A percentile compares a stretch with the other conserved stretches of the same genome.
Conservation (phyloP, 2,888 invertebrate species). For the Tachina lurida region DNA sequence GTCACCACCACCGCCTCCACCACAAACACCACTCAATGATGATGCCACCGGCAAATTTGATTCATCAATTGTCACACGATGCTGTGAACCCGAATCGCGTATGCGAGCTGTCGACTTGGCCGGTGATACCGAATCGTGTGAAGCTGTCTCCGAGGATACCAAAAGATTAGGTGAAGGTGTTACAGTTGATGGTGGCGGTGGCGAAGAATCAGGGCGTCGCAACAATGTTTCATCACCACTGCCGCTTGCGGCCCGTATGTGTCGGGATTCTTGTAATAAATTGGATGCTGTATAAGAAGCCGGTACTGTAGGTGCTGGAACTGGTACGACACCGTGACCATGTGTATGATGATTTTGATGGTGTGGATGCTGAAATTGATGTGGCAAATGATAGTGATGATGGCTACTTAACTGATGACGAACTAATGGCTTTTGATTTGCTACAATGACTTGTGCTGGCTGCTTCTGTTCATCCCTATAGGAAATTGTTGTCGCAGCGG, state of each 20-base stretch:
- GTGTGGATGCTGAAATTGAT: slow-evolving; percentile 81
- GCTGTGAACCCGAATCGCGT: slow-evolving; percentile 79
- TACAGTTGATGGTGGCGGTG: slow-evolving; percentile 71
- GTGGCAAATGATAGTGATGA: slow-evolving; percentile 81
- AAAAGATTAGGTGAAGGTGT: slow-evolving; percentile 88
- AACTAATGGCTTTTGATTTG: slow-evolving; percentile 74
- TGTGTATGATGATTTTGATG: slow-evolving; percentile 81
- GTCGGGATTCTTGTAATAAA: slow-evolving; percentile 70
- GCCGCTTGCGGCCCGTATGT: slow-evolving; percentile 69
- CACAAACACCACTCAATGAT: slow-evolving; percentile 77
- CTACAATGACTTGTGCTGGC: slow-evolving; percentile 72
- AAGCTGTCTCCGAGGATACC: slow-evolving; percentile 89
- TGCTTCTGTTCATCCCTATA: slow-evolving; percentile 68
- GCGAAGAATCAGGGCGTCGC: slow-evolving; percentile 73
- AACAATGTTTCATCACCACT: slow-evolving; percentile 68
- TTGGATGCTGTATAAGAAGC: slow-evolving; percentile 74
- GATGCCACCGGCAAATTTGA: slow-evolving; percentile 80
- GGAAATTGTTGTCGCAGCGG: slow-evolving; percentile 70
- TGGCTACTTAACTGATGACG: slow-evolving; percentile 80
- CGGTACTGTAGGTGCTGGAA: slow-evolving; percentile 79
- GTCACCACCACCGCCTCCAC: slow-evolving; percentile 75
- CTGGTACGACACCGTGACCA: slow-evolving; percentile 76
- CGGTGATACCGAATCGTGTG: slow-evolving; percentile 85
- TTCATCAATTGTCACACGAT: slow-evolving; percentile 83
- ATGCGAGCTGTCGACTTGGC: slow-evolving; percentile 81